phyloP scores from a whole-genome alignment of 92 coral and sea anemone genomes.

The Metridium senile region DNA sequence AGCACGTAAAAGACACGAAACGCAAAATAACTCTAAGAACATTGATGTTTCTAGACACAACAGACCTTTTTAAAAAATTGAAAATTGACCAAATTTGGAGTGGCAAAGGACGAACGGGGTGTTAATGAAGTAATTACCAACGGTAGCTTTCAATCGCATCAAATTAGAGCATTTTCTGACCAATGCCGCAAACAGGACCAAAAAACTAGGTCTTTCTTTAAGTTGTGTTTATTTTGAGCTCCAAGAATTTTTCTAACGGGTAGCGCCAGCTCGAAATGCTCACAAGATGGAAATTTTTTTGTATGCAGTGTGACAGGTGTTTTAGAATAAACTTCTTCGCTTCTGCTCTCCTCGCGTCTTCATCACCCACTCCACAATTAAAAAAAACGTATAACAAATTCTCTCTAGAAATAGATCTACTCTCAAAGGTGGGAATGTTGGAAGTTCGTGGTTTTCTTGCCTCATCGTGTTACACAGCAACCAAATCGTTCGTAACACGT shows the following conservation, averaged over 20 bases:
- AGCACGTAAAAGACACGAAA: constrained; percentile 23
- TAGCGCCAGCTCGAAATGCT: no score
- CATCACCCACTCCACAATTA: background rate
- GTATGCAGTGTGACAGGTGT: no score
- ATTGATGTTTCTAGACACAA: no score
- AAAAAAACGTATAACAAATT: no score
- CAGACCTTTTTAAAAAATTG: background rate
- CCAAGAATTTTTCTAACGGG: no score
- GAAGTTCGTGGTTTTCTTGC: background rate
- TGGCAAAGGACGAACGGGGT: background rate
- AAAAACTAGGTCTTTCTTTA: no score
- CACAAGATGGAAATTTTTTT: no score
- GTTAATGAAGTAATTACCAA: background rate
- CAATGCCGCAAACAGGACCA: no score
- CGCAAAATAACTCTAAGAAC: constrained; percentile 22
- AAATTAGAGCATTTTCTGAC: no score
- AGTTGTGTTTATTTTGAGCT: no score
- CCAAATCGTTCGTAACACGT: constrained; percentile 11
- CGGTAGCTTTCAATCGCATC: background rate
- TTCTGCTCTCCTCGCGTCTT: background rate
- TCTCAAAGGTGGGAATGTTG: background rate
- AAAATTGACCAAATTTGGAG: constrained; percentile 2
- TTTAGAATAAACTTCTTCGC: no score
- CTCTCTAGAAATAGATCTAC: no score
- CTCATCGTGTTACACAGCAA: background rate